These are phyloP conservation scores for Corythornis madagascariensis DNA, from an alignment of 2,113 vertebrate species.

Conservation along the genomic window DNA sequence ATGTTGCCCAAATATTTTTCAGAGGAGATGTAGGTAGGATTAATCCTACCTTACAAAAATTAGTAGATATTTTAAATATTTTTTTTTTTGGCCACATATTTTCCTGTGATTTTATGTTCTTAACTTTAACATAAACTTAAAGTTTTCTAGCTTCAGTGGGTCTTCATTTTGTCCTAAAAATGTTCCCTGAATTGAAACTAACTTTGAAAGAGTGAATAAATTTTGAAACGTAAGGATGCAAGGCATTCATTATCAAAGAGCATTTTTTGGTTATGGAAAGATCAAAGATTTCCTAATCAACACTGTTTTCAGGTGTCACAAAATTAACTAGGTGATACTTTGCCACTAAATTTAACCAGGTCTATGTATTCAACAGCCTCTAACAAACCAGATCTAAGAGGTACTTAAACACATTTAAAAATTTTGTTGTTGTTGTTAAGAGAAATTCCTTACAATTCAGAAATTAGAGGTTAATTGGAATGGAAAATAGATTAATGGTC, in stretches of 20 bases:
- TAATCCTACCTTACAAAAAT: neutral
- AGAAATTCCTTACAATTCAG: neutral
- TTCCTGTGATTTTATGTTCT: neutral
- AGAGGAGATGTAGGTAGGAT: neutral
- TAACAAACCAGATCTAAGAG: neutral
- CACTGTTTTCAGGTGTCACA: neutral
- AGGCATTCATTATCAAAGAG: neutral
- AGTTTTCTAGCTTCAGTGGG: neutral
- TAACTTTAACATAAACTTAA: neutral
- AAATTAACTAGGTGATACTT: neutral
- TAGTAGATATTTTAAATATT: neutral
- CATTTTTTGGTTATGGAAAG: neutral
- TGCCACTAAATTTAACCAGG: neutral
- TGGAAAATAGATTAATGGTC: neutral
- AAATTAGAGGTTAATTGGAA: neutral
- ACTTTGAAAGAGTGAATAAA: neutral
- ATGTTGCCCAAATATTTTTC: neutral
- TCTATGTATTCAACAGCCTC: neutral
- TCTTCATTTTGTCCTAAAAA: neutral
- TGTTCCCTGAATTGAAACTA: neutral
- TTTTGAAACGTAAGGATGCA: neutral
- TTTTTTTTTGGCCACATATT: neutral
- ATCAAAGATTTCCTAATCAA: neutral
- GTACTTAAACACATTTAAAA: neutral
- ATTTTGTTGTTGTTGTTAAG: neutral